Evolutionary conservation across 2,113 vertebrate species (phyloP).

Genomic region (Pogona vitticeps): DNA sequence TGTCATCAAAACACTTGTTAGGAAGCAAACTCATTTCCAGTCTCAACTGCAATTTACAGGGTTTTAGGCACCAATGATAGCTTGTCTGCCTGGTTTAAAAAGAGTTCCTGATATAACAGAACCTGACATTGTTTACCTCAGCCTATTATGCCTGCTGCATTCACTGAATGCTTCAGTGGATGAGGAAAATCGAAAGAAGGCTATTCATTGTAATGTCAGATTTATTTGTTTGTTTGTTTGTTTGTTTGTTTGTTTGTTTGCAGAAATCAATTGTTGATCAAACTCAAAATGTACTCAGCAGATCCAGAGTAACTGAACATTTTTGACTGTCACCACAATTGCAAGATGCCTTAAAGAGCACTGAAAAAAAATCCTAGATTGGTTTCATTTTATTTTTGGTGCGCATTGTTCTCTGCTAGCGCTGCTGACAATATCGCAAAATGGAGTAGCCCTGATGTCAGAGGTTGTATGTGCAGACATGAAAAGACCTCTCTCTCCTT

Average conservation of each 20-base stretch:
- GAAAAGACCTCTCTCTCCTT: background rate
- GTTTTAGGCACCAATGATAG: constrained; percentile 81
- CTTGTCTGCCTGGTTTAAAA: constrained; percentile 83
- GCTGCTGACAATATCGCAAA: constrained; percentile 50
- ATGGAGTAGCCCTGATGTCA: constrained; percentile 46
- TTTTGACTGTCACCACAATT: constrained; percentile 76
- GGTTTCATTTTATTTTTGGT: constrained; percentile 74
- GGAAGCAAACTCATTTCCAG: constrained; percentile 82
- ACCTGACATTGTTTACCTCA: constrained; percentile 86
- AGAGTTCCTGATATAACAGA: constrained; percentile 83
- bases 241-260: constrained; percentile 79
- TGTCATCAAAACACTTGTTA: constrained; percentile 81
- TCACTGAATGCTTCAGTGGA: constrained; percentile 82
- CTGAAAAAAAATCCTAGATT: constrained; percentile 73
- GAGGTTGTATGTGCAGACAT: background rate
- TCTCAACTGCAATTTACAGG: constrained; percentile 77
- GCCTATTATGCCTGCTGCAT: constrained; percentile 82
- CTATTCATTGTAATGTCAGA: constrained; percentile 83
- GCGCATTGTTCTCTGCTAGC: constrained; percentile 64
- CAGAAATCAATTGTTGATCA: constrained; percentile 84
- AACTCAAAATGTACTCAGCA: constrained; percentile 76
- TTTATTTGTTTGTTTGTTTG: constrained; percentile 81
- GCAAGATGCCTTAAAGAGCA: constrained; percentile 67
- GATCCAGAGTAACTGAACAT: constrained; percentile 72
- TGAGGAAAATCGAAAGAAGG: constrained; percentile 83